phyloP scores from a whole-genome alignment of 2,888 invertebrate species.

The Trichogramma evanescens region DNA sequence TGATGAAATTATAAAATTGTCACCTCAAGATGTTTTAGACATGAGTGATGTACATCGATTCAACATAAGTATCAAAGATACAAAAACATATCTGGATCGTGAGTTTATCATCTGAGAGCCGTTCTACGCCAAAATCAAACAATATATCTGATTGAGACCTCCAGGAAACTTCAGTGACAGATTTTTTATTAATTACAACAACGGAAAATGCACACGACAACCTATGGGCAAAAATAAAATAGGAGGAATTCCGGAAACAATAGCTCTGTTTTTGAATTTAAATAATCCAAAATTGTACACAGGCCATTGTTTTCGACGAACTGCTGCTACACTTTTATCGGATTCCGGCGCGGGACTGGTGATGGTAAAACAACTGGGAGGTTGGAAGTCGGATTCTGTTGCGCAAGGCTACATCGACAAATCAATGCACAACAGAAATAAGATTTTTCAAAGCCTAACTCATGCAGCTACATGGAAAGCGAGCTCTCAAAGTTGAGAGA shows the following conservation, averaged over 20 bases:
- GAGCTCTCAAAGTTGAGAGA: no score
- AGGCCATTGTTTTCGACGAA: conserved; percentile 24
- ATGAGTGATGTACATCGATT: conserved; percentile 8
- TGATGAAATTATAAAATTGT: conserved; percentile 18
- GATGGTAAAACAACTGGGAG: conserved; percentile 17
- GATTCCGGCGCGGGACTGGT: conserved; percentile 21
- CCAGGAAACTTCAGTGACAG: conserved; percentile 3
- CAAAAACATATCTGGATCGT: conserved; percentile 21
- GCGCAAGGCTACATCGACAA: conserved; percentile 12
- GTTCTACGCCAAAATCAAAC: conserved; percentile 9
- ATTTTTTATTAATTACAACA: conserved; percentile 20
- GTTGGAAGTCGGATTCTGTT: conserved; percentile 18
- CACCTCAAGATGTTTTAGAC: conserved; percentile 21
- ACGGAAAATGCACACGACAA: conserved; percentile 19
- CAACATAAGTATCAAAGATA: conserved; percentile 19
- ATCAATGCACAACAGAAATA: conserved; percentile 25
- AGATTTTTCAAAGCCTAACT: background rate
- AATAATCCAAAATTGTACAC: conserved; percentile 19
- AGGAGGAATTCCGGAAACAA: conserved; percentile 18
- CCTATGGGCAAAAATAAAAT: conserved; percentile 24
- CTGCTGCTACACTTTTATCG: conserved; percentile 21
- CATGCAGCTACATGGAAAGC: no score
- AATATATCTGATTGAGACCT: conserved; percentile 18
- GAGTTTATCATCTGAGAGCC: conserved; percentile 19
- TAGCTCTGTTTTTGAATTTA: conserved; percentile 23